phyloP scores from a whole-genome alignment of 2,888 invertebrate genomes.

The Cybosia mesomella region DNA sequence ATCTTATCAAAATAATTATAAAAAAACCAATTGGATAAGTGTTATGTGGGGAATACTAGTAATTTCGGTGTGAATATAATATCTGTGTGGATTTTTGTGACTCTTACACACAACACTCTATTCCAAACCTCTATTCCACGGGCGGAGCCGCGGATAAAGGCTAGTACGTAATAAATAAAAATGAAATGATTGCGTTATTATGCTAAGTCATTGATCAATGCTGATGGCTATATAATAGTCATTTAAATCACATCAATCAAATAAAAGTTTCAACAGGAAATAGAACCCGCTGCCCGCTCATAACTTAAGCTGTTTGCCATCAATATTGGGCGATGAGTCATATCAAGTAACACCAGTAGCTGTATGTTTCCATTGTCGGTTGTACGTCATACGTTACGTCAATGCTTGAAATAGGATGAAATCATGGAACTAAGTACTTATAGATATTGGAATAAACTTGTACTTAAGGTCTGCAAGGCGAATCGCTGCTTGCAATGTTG shows the following conservation, averaged over 20 bases:
- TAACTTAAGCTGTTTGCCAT: conserved; percentile 22
- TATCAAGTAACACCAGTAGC: conserved; percentile 47
- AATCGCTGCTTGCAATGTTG: no score
- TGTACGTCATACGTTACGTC: conserved; percentile 47
- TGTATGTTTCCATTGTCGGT: conserved; percentile 53
- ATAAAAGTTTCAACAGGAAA: conserved; percentile 15
- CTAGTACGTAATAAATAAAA: neutral
- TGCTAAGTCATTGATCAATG: neutral
- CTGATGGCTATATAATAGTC: neutral
- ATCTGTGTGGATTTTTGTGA: no score
- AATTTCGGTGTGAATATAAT: no score
- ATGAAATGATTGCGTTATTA: neutral
- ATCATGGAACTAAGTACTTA: neutral
- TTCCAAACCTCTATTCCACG: no score
- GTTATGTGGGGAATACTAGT: no score
- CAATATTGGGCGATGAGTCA: conserved; percentile 70
- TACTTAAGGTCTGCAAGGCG: no score
- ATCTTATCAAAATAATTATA: no score
- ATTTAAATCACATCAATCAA: conserved; percentile 18
- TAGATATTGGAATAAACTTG: neutral
- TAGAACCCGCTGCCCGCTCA: conserved; percentile 32
- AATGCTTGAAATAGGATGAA: conserved; percentile 27
- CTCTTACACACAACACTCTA: no score
- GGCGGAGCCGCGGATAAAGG: neutral
- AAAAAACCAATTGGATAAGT: no score